Evolutionary conservation across 92 coral and sea anemone species (phyloP), one percentile per base, ranked within the genome.

Genomic region (Chrysogorgia sp.): DNA sequence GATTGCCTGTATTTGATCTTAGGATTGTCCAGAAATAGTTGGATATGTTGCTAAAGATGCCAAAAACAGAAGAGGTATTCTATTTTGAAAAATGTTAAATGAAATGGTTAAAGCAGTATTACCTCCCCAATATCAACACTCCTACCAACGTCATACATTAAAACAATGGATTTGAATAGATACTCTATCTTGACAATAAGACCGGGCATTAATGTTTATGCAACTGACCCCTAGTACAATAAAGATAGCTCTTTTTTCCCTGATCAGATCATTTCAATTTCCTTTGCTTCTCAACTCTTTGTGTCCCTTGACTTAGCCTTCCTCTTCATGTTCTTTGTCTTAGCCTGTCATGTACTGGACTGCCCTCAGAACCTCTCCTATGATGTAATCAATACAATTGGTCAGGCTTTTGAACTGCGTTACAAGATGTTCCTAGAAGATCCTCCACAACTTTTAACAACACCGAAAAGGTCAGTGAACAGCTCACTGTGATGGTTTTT

Each of bases 21-120:
- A 93, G 98, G 98, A 94, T 63, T 94, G 96, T 70, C 86, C 90
- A 60, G 96, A 94, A 40, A 94, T 94, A 90, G 92, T 94, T 67
- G 98, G 98, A 28, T 94, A 94, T 81, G 97, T 94, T 14, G 98
- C 98, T 13, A 94, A 94, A 76, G 98, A 94, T 75, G 83, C 67
- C 17, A 75, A 83, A 13, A 87, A 94, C 83, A 96, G 92, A 63
- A 74, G 98, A 91, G 98, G 98, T 93, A 47, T 47, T n/a, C n/a
- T n/a, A n/a, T n/a, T n/a, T n/a, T n/a, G n/a, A n/a, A n/a, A n/a
- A n/a, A n/a, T n/a, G n/a, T n/a, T n/a, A n/a, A n/a, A n/a, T n/a
- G 23, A 4, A 2, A 52, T 3, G 2, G 22, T 19, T 48, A 14
- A 48, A 48, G n/a, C n/a, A n/a, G 56, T 48, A 48, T 17, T 34